Percentiles rank a stretch among this genome's conserved stretches.
Conservation (phyloP, 2,113 vertebrate species). For the Plecotus auritus region DNA sequence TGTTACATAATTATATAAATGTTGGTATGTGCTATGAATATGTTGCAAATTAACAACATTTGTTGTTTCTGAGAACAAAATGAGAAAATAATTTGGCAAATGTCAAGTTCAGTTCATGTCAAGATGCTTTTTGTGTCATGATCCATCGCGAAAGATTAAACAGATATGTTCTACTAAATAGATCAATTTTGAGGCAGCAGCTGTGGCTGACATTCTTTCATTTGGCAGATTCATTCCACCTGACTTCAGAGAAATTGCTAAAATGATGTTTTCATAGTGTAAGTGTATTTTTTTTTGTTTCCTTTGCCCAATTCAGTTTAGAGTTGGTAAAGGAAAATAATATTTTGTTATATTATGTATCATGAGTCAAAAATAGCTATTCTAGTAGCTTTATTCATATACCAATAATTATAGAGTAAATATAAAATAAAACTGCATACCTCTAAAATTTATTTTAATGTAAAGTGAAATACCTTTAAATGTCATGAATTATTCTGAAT, state of each 20-base stretch:
- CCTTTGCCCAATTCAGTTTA: conserved; percentile 16
- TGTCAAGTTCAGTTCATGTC: conserved; percentile 67
- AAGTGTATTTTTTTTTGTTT: conserved; percentile 43
- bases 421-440: conserved; percentile 48
- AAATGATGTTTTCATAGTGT: conserved; percentile 23
- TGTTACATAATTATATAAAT: conserved; percentile 57
- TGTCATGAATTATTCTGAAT: background rate
- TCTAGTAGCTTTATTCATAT: background rate
- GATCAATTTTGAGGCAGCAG: conserved; percentile 47
- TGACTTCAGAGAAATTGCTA: conserved; percentile 54
- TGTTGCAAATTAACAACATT: conserved; percentile 65
- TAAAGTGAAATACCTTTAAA: background rate
- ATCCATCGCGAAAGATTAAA: conserved; percentile 69
- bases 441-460: conserved; percentile 21
- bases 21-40: conserved; percentile 55
- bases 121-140: conserved; percentile 55
- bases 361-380: background rate
- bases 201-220: conserved; percentile 47
- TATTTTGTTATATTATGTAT: background rate
- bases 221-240: conserved; percentile 55
- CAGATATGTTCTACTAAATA: conserved; percentile 59
- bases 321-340: background rate
- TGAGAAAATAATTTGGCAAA: conserved; percentile 71
- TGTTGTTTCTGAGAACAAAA: conserved; percentile 70
- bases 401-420: conserved; percentile 54